Percentiles rank a stretch among this genome's conserved stretches.
Evolutionary conservation across 1,140 invertebrate genomes (phyloP).

Genomic region (Brachionus plicatilis): DNA sequence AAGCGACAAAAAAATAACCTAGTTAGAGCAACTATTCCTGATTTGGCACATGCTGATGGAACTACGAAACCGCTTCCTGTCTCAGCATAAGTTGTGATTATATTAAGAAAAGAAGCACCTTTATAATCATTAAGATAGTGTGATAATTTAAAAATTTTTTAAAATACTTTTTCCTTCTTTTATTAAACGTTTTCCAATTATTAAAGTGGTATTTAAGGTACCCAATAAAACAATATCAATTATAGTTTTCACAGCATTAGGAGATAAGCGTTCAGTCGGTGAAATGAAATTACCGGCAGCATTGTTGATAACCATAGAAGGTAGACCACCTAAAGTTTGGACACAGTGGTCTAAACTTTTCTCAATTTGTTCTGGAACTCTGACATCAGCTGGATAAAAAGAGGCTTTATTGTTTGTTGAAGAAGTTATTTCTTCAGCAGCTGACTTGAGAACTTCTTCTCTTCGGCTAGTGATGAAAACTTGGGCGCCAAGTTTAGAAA

Average conservation of each 20-base stretch:
- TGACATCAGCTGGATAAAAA: slow-evolving; percentile 55
- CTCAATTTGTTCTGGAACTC: slow-evolving; percentile 55
- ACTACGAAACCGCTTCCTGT: slow-evolving; percentile 61
- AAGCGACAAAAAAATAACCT: slow-evolving; percentile 45
- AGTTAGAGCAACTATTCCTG: slow-evolving; percentile 59
- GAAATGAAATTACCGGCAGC: slow-evolving; percentile 63
- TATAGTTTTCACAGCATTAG: slow-evolving; percentile 60
- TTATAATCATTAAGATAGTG: background rate
- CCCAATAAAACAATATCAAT: slow-evolving; percentile 62
- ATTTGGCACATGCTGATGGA: slow-evolving; percentile 61
- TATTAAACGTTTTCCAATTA: slow-evolving; percentile 60
- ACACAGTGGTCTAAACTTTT: slow-evolving; percentile 58
- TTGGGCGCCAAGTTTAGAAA: slow-evolving; percentile 59
- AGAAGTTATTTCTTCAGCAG: slow-evolving; percentile 57
- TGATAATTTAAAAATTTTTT: background rate
- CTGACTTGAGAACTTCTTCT: slow-evolving; percentile 56
- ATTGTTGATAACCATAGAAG: slow-evolving; percentile 61
- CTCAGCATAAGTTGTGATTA: slow-evolving; percentile 61
- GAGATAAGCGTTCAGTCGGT: slow-evolving; percentile 59
- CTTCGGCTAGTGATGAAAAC: slow-evolving; percentile 61
- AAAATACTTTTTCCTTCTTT: slow-evolving; percentile 54
- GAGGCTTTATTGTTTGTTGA: slow-evolving; percentile 57
- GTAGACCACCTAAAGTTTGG: slow-evolving; percentile 57
- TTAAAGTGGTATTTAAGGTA: slow-evolving; percentile 59
- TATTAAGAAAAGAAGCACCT: slow-evolving; percentile 59